phyloP scores from a whole-genome alignment of 92 coral and sea anemone species.

The Desmophyllum pertusum region DNA sequence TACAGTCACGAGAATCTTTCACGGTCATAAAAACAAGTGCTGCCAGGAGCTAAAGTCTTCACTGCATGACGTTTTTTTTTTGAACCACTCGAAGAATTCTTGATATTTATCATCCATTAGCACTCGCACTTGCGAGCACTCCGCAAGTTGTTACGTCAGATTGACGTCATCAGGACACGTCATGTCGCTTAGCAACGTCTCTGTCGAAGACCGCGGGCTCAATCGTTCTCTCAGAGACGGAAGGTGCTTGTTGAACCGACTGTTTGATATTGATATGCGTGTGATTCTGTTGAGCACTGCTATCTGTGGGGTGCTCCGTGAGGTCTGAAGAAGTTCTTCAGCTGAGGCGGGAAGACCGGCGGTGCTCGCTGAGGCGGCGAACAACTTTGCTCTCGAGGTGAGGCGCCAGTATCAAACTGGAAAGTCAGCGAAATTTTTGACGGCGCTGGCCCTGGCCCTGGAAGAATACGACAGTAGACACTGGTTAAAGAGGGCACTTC shows the following conservation, averaged over 20 bases:
- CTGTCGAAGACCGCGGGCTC: neutral
- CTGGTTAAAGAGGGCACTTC: too few relatives aligned
- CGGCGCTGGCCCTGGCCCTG: slow-evolving; percentile 69
- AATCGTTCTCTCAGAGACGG: neutral
- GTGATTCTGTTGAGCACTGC: neutral
- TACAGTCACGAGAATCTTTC: too few relatives aligned
- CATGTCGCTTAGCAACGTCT: neutral
- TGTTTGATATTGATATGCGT: neutral
- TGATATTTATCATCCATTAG: neutral
- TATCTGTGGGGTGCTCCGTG: slow-evolving; percentile 55
- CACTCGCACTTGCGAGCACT: neutral
- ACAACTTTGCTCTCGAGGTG: slow-evolving; percentile 47
- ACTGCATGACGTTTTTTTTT: too few relatives aligned
- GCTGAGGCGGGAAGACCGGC: slow-evolving; percentile 52
- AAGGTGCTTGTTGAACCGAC: neutral
- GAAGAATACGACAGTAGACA: slow-evolving; percentile 2
- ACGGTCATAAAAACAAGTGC: too few relatives aligned
- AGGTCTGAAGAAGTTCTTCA: slow-evolving; percentile 61
- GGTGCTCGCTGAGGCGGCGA: slow-evolving; percentile 42
- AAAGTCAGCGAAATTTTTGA: slow-evolving; percentile 80
- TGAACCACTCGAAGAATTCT: neutral
- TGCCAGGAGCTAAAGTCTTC: too few relatives aligned
- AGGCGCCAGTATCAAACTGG: slow-evolving; percentile 44
- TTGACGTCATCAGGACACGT: neutral
- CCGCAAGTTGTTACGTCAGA: neutral